Evolutionary conservation across 2,113 vertebrate genomes (phyloP).

Genomic region (Circaetus gallicus): DNA sequence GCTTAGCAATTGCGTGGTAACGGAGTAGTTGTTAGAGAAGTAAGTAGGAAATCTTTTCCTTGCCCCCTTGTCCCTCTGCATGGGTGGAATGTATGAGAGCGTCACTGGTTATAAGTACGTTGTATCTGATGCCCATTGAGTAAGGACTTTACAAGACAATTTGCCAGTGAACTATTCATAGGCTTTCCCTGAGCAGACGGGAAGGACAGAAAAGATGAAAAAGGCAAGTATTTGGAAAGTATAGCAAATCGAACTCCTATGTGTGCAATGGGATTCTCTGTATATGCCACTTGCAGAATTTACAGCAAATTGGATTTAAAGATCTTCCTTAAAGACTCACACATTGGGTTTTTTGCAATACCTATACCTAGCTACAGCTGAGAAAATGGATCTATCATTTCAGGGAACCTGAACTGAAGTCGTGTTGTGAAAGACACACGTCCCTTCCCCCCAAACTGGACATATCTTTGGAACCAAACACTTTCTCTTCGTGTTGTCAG

Average conservation of each 20-base stretch:
- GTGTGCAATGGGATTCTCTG: neutral
- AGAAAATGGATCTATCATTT: neutral
- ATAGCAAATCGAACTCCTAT: neutral
- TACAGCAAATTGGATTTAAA: neutral
- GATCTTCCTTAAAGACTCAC: neutral
- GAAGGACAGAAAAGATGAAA: neutral
- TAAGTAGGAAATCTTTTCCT: neutral
- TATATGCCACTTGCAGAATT: neutral
- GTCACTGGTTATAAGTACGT: neutral
- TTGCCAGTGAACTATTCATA: neutral
- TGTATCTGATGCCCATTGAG: neutral
- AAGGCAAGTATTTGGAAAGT: neutral
- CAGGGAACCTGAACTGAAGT: neutral
- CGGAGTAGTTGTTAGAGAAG: neutral
- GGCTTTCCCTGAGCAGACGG: neutral
- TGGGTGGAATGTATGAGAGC: neutral
- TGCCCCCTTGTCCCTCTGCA: neutral
- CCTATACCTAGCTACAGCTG: neutral
- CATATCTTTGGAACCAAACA: neutral
- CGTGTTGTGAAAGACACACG: neutral
- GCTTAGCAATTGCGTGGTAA: neutral
- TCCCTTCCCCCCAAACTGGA: neutral
- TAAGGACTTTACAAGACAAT: neutral
- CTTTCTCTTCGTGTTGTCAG: slow-evolving; percentile 9
- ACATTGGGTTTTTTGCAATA: neutral